Evolutionary conservation across 2,113 vertebrate species (phyloP).

Genomic region (Podiceps cristatus): DNA sequence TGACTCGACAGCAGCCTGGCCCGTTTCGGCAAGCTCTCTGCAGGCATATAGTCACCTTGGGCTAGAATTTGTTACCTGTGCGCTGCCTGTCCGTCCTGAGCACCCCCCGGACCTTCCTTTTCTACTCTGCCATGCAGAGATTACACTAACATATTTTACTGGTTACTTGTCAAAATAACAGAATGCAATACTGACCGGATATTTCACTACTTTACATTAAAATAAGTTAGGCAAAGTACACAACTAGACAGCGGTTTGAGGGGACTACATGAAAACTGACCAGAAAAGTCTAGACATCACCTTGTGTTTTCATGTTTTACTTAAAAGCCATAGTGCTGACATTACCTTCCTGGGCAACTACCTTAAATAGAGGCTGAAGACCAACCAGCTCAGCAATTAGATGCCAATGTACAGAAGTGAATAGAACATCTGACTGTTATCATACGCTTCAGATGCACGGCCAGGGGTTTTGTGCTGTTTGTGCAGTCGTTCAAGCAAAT

Average conservation of each 20-base stretch:
- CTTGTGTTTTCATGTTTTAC: not conserved
- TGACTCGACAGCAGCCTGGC: not conserved
- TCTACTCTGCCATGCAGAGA: not conserved
- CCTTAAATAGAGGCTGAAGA: not conserved
- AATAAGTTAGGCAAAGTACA: not conserved
- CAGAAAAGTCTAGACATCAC: not conserved
- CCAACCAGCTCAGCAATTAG: not conserved
- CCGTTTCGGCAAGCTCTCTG: not conserved
- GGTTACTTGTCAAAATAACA: not conserved
- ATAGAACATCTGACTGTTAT: not conserved
- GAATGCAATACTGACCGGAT: not conserved
- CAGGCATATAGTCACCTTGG: not conserved
- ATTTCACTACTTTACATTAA: not conserved
- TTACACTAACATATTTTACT: rapidly evolving
- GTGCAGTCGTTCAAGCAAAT: not conserved
- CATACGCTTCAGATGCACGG: not conserved
- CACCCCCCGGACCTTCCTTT: not conserved
- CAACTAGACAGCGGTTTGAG: not conserved
- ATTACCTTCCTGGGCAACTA: not conserved
- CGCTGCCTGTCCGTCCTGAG: not conserved
- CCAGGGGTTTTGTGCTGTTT: not conserved
- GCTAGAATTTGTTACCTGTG: not conserved
- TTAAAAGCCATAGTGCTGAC: not conserved
- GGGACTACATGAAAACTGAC: not conserved
- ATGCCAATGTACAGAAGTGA: not conserved